Evolutionary conservation across 2,888 invertebrate genomes (phyloP), one percentile per base, ranked within the genome.

Genomic region (Philopedon plagiatum): DNA sequence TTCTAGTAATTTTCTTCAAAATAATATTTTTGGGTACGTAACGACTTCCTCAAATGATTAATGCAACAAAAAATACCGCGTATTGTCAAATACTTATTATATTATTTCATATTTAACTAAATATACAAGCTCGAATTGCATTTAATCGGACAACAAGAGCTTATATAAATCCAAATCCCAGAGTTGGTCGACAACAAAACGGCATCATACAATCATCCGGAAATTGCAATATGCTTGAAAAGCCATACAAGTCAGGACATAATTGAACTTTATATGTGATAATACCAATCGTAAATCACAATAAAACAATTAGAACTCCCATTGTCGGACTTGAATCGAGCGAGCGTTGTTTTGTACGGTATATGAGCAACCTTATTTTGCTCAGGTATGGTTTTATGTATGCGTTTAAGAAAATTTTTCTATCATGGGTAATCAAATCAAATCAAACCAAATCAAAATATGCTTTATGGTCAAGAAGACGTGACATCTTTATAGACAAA

Each of bases 151-250:
- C 46, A 46, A 21, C 51, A 54, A 13, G 15, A 2, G 18, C 51
- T 18, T 54, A 54, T 29, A 54, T 54, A 41, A 46, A 23, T 29
- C 7, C 7, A 32, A 29, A 44, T n/a, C 61, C 18, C 13, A 54
- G 29, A 54, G 29, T 54, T 54, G 29, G 15, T 11, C 8, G 51
- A 29, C 13, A 54, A 54, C 51, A 54, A 54, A 54, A 54, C 15
- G 13, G 15, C 51, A 54, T 29, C 51, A 15, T 29, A 29, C n/a
- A 51, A 51, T 5, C 26, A 41, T 23, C 13, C 18, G 61, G 44
- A 44, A 32, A 61, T 44, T 9, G 61, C 61, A 41, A 61, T 61
- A 61, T 19, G 61, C 23, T 29, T 29, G 39, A 29, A 46, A 44
- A 39, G 41, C 29, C 46, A 61, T 46, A 41, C 61, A 29, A 46